phyloP scores from a whole-genome alignment of 1,140 invertebrate species.

The Kradibia gibbosae region DNA sequence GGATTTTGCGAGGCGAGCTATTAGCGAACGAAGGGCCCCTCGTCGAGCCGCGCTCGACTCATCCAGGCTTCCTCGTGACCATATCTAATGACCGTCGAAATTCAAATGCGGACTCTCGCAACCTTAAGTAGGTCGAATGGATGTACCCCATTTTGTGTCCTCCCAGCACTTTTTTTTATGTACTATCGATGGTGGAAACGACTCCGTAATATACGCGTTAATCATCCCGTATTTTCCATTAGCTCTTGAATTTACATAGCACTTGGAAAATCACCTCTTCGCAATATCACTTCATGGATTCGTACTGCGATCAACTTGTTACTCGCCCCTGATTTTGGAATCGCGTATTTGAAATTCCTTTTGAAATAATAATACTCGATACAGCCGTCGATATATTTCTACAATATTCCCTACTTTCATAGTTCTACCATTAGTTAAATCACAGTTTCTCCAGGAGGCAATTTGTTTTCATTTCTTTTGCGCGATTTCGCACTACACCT shows the following conservation, averaged over 20 bases:
- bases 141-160: not conserved
- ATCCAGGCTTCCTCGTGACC: constrained; percentile 46
- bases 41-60: not conserved
- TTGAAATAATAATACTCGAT: too few relatives aligned
- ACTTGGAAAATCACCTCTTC: not conserved
- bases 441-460: constrained; percentile 54
- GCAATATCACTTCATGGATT: not conserved
- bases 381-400: not conserved
- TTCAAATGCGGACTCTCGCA: constrained; percentile 49
- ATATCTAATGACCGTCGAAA: constrained; percentile 56
- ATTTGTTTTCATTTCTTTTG: constrained; percentile 65
- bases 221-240: not conserved
- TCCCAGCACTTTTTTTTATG: constrained; percentile 21
- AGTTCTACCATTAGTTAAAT: constrained; percentile 55
- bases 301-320: not conserved
- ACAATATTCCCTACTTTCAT: constrained; percentile 55
- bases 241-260: not conserved
- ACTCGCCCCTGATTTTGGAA: too few relatives aligned
- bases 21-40: not conserved
- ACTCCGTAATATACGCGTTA: not conserved
- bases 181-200: not conserved
- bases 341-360: too few relatives aligned
- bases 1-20: not conserved
- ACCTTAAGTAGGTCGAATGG: not conserved
- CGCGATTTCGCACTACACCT: constrained; percentile 55